A percentile compares a stretch with the other conserved stretches of the same genome.
phyloP scores from a whole-genome alignment of 2,888 invertebrate species.

The Ctenicera cuprea region DNA sequence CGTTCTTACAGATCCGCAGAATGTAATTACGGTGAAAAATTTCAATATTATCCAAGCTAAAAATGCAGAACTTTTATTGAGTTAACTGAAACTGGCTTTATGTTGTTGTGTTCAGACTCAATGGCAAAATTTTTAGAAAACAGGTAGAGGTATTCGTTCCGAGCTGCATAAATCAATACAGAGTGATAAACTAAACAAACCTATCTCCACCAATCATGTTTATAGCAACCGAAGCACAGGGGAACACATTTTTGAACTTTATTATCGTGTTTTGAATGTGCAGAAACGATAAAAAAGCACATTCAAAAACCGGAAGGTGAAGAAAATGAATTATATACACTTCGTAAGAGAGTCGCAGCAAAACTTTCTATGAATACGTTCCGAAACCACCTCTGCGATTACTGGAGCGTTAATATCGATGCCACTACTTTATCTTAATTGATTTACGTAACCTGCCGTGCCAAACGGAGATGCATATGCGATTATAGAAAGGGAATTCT shows the following conservation, averaged over 20 bases:
- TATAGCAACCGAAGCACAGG: constrained; percentile 21
- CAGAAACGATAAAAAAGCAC: constrained; percentile 39
- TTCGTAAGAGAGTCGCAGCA: constrained; percentile 28
- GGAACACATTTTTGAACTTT: constrained; percentile 45
- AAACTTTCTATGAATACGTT: constrained; percentile 40
- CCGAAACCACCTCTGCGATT: constrained; percentile 35
- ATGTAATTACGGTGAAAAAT: constrained; percentile 21
- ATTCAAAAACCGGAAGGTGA: constrained; percentile 51
- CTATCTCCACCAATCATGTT: constrained; percentile 45
- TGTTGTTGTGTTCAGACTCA: not conserved
- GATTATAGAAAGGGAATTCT: constrained; percentile 21
- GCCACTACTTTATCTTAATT: constrained; percentile 40
- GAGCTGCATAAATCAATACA: constrained; percentile 34
- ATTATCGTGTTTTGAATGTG: constrained; percentile 49
- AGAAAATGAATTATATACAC: constrained; percentile 48
- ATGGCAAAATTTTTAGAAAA: not conserved
- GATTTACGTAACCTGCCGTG: constrained; percentile 30
- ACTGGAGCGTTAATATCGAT: constrained; percentile 36
- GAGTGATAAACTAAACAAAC: constrained; percentile 45
- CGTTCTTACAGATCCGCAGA: constrained; percentile 3
- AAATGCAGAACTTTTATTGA: not conserved
- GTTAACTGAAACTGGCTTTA: not conserved
- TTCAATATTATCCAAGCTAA: too few species aligned
- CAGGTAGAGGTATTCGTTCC: not conserved
- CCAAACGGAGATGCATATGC: constrained; percentile 19